These are phyloP conservation scores for Eudyptes chrysolophus DNA, from an alignment of 2,113 vertebrate genomes.

Conservation along the genomic window DNA sequence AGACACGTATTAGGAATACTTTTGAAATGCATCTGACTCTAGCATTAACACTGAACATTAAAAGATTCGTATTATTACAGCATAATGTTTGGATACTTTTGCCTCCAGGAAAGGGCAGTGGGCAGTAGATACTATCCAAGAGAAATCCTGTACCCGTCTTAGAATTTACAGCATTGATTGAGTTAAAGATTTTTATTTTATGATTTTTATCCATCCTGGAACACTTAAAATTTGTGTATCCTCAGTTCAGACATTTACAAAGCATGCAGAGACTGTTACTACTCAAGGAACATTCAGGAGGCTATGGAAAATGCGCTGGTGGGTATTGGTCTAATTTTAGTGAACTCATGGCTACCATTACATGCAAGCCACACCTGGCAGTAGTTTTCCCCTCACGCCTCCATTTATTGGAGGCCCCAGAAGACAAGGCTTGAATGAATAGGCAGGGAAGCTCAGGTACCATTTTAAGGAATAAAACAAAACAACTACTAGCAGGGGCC, in stretches of 20 bases:
- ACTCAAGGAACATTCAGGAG: constrained; percentile 9
- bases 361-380: constrained; percentile 4
- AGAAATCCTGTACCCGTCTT: background rate
- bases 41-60: constrained; percentile 46
- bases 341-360: background rate
- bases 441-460: constrained; percentile 30
- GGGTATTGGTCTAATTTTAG: background rate
- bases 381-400: background rate
- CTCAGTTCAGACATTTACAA: constrained; percentile 49
- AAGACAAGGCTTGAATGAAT: constrained; percentile 15
- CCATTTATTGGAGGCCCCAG: background rate
- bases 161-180: background rate
- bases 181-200: background rate
- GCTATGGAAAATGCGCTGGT: background rate
- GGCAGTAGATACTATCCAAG: background rate
- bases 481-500: background rate
- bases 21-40: constrained; percentile 52
- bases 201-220: background rate
- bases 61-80: constrained; percentile 42
- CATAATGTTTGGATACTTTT: background rate
- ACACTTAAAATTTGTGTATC: background rate
- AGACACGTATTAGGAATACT: constrained; percentile 14
- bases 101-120: background rate
- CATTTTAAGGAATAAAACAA: background rate
- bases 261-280: constrained; percentile 34